A percentile compares a stretch with the other conserved stretches of the same genome.
phyloP scores from a whole-genome alignment of 2,113 vertebrate genomes.

The Tenebrosternarchus preto region DNA sequence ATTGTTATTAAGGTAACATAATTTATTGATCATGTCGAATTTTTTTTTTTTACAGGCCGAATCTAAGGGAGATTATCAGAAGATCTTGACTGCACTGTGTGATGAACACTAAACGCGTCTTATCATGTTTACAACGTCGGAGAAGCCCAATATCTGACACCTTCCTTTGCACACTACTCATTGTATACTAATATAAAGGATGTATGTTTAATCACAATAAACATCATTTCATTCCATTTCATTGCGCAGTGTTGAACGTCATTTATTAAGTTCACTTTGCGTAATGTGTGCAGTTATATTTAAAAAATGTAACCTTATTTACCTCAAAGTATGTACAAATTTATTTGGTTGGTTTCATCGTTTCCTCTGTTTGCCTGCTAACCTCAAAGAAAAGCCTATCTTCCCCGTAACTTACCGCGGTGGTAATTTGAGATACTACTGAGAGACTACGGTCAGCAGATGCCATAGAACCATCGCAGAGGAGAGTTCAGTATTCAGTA shows the following conservation, averaged over 20 bases:
- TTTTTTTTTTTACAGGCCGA: constrained; percentile 75
- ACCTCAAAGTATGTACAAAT: background rate
- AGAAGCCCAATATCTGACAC: background rate
- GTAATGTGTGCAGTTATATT: background rate
- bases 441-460: constrained; percentile 11
- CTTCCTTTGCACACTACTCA: background rate
- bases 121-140: background rate
- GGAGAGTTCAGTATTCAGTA: background rate
- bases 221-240: background rate
- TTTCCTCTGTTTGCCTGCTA: constrained; percentile 19
- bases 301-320: background rate
- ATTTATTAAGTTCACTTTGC: background rate
- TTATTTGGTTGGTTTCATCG: background rate
- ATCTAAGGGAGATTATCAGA: constrained; percentile 84
- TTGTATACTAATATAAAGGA: background rate
- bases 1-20: too few species aligned
- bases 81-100: constrained; percentile 81
- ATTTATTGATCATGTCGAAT: too few species aligned
- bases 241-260: background rate
- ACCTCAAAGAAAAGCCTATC: background rate
- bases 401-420: constrained; percentile 18
- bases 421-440: constrained; percentile 46
- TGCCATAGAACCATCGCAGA: constrained; percentile 1
- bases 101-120: constrained; percentile 53
- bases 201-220: background rate